phyloP scores from a whole-genome alignment of 2,113 vertebrate species.

The Pseudolaguvia tuberculata region DNA sequence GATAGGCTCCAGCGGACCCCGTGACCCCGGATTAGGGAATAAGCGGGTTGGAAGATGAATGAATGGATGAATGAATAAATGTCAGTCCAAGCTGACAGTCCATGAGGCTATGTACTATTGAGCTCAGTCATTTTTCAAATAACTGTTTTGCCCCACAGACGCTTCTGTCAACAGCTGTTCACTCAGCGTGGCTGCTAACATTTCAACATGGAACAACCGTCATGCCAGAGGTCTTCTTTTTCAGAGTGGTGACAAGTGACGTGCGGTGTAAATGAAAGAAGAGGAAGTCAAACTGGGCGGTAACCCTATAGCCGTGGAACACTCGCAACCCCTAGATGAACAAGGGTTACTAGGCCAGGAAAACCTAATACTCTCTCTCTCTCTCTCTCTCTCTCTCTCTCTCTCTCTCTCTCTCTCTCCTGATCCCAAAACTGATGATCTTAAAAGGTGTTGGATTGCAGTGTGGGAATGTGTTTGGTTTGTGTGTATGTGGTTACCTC shows the following conservation, averaged over 20 bases:
- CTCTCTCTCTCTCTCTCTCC: constrained; percentile 15
- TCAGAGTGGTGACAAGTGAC: constrained; percentile 17
- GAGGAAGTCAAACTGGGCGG: constrained; percentile 16
- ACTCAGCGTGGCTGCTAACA: constrained; percentile 16
- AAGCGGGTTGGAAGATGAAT: too few species aligned
- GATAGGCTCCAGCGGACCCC: too few species aligned
- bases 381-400: too few species aligned
- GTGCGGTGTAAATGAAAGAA: constrained; percentile 23
- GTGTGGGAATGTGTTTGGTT: constrained; percentile 25
- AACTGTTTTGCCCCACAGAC: constrained; percentile 19
- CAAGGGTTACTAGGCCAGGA: constrained; percentile 6
- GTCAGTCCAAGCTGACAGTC: too few species aligned
- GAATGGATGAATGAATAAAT: too few species aligned
- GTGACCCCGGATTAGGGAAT: too few species aligned
- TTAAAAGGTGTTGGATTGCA: constrained; percentile 27
- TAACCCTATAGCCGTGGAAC: constrained; percentile 41
- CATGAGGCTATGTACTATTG: neutral
- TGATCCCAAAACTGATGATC: constrained; percentile 15
- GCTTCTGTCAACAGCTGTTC: constrained; percentile 23
- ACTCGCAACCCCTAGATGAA: neutral
- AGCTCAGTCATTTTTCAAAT: constrained; percentile 11
- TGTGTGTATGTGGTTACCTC: constrained; percentile 17
- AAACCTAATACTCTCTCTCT: constrained; percentile 13
- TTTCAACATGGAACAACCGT: constrained; percentile 18
- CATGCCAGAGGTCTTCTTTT: constrained; percentile 8